Evolutionary conservation across 2,888 invertebrate species (phyloP).

Genomic region (Andrena marginata): DNA sequence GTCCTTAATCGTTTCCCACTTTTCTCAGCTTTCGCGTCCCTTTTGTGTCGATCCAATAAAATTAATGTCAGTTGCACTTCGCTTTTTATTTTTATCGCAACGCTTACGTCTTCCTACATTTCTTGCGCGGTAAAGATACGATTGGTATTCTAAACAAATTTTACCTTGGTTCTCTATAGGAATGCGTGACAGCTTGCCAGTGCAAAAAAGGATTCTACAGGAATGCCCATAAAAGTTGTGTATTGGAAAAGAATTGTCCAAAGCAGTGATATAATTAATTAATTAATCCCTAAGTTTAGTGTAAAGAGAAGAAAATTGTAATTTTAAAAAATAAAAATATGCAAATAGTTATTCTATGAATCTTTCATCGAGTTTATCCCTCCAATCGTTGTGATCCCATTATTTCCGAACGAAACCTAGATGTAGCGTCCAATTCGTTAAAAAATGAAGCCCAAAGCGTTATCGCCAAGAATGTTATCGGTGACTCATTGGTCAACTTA

Average conservation of each 20-base stretch:
- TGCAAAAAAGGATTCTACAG: slow-evolving; percentile 28
- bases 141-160: not conserved
- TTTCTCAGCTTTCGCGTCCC: too few species aligned
- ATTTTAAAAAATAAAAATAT: not conserved
- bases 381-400: not conserved
- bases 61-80: too few species aligned
- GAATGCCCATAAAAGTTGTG: not conserved
- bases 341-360: not conserved
- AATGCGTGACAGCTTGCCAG: slow-evolving; percentile 17
- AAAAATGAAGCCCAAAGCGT: not conserved
- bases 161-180: slow-evolving; percentile 22
- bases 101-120: too few species aligned
- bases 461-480: not conserved
- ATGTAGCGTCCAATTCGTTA: not conserved
- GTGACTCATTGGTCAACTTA: slow-evolving; percentile 7
- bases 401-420: not conserved
- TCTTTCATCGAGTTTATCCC: not conserved
- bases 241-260: not conserved
- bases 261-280: not conserved
- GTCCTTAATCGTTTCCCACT: too few species aligned
- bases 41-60: too few species aligned
- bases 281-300: not conserved
- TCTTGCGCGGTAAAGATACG: too few species aligned
- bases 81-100: too few species aligned
- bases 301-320: not conserved